phyloP scores from a whole-genome alignment of 23 tunicate species.

The Halocynthia roretzi region DNA sequence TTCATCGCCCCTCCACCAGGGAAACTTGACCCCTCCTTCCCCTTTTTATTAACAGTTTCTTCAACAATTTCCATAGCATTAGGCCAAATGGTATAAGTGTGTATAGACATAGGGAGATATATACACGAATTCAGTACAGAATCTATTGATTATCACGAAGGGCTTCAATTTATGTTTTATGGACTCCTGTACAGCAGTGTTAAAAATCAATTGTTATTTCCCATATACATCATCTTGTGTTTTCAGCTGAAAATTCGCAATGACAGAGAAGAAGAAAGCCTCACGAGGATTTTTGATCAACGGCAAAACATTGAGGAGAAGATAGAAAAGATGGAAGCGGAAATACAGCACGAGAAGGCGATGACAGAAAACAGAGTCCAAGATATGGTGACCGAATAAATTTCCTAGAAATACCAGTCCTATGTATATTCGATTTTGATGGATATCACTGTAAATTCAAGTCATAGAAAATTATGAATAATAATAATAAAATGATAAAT shows the following conservation, averaged over 20 bases:
- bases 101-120: too few species aligned
- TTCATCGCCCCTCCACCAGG: too few species aligned
- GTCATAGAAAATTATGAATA: not conserved
- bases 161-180: too few species aligned
- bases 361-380: constrained; percentile 85
- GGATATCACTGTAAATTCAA: not conserved
- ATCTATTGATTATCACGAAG: too few species aligned
- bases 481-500: not conserved
- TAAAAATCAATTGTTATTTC: too few species aligned
- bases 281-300: constrained; percentile 77
- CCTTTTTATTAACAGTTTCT: too few species aligned
- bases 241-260: constrained; percentile 44
- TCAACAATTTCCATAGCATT: too few species aligned
- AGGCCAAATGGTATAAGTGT: too few species aligned
- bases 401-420: not conserved
- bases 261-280: constrained; percentile 66
- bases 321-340: constrained; percentile 51
- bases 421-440: not conserved
- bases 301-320: constrained; percentile 57
- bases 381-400: constrained; percentile 37
- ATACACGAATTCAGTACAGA: too few species aligned
- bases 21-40: too few species aligned
- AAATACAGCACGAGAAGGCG: constrained; percentile 38
- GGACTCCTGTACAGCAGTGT: too few species aligned
- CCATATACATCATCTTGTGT: too few species aligned